Base-by-base conservation (phyloP, 2,797 vertebrate species). In the Peromyscus aztecus region DNA sequence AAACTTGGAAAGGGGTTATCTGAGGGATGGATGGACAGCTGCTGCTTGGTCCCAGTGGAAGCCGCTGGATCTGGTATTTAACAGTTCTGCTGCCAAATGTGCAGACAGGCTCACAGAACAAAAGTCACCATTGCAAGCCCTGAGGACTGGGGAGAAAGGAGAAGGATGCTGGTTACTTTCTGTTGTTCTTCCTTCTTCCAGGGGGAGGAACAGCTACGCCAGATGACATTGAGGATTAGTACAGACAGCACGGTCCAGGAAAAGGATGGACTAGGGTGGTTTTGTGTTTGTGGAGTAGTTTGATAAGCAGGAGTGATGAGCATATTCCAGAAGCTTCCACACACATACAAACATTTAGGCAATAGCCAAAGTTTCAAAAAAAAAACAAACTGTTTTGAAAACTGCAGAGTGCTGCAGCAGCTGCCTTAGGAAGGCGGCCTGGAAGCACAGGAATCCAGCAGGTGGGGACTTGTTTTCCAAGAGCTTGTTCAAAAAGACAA, bases 381-480 rank as follows among this genome's bases (percentile, higher is more conserved):
- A 71, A 65, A 78, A 71, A 12, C 69, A 80, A 67, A 71, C 69
- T 75, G 88, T 80, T 93, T 81, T 83, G 57, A 92, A 59, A 92
- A 49, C 75, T 61, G 63, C 59, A 2, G 77, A 77, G 14, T 31
- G 46, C 34, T 40, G 13, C 29, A 43, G 71, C 97, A 97, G 94
- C 96, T 97, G 95, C 82, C 59, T 0, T 49, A 40, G 0, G 71
- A 87, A 95, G 61, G 49, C 89, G 37, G 89, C 89, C 77, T 40
- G 6, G 57, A 77, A 86, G 80, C 84, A 82, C 93, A 69, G 77
- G 96, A 82, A 93, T 96, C 96, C 55, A 93, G 95, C 94, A 97
- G 96, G 96, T 94, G 96, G 95, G 86, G 94, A 83, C 95, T 90
- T 96, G 93, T 96, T 97, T 97, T 96, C 84, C 92, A 90, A 96